These are phyloP conservation scores for Panagrolaimus sp. DNA, from an alignment of 1,140 invertebrate species.

Conservation along the genomic window DNA sequence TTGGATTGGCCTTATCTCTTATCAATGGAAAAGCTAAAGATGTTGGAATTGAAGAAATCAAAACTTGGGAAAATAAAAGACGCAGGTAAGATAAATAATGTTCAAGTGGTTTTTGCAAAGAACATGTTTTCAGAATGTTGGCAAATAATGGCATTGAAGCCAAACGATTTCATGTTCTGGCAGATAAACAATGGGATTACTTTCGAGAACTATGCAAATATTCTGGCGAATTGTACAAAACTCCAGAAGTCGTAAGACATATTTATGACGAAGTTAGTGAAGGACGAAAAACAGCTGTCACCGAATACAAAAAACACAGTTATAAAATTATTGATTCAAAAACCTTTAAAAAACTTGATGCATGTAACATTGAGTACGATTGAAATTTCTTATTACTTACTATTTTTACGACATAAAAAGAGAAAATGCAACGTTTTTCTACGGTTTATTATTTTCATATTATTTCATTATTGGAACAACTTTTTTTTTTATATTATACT, in stretches of 20 bases:
- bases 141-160: neutral
- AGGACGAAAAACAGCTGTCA: neutral
- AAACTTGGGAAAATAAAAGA: neutral
- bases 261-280: neutral
- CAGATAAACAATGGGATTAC: conserved; percentile 2
- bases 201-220: neutral
- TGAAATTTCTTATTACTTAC: too few relatives aligned
- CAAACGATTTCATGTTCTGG: neutral
- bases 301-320: neutral
- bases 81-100: neutral
- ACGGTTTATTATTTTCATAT: too few relatives aligned
- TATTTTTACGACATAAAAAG: too few relatives aligned
- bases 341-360: too few relatives aligned
- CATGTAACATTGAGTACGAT: too few relatives aligned
- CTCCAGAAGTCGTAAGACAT: neutral
- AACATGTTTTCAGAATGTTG: neutral
- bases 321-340: too few relatives aligned
- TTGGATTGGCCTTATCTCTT: neutral
- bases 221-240: neutral
- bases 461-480: too few relatives aligned
- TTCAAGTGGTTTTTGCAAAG: neutral
- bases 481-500: too few relatives aligned
- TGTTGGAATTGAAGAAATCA: neutral
- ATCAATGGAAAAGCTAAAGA: neutral
- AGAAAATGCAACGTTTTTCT: too few relatives aligned